phyloP scores from a whole-genome alignment of 2,113 vertebrate species.

The Amazona guildingii region DNA sequence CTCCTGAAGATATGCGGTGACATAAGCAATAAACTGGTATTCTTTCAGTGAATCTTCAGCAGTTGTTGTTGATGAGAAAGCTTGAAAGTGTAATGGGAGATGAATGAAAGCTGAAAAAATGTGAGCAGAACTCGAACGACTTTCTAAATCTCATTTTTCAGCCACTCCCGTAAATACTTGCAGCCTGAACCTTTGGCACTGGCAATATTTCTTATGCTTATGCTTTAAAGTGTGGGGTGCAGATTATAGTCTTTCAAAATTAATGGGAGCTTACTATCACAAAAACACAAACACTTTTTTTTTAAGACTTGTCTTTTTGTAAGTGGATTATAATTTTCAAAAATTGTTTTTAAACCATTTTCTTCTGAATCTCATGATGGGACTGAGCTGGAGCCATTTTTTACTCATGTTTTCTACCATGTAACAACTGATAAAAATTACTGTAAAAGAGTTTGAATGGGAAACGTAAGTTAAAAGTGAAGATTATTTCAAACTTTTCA shows the following conservation, averaged over 20 bases:
- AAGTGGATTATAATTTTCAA: not conserved
- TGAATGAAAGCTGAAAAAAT: slow-evolving; percentile 67
- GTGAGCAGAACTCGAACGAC: not conserved
- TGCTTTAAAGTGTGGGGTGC: not conserved
- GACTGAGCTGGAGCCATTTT: not conserved
- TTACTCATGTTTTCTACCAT: not conserved
- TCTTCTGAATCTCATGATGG: not conserved
- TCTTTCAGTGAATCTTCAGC: not conserved
- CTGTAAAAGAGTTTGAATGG: not conserved
- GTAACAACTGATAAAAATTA: not conserved
- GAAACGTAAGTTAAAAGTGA: not conserved
- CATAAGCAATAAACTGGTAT: not conserved
- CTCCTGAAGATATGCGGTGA: not conserved
- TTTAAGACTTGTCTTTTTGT: not conserved
- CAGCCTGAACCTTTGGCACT: slow-evolving; percentile 32
- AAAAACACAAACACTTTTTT: not conserved
- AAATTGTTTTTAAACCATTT: not conserved
- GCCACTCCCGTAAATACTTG: slow-evolving; percentile 26
- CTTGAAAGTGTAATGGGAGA: slow-evolving; percentile 10
- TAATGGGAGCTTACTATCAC: not conserved
- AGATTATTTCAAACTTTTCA: not conserved
- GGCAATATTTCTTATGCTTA: not conserved
- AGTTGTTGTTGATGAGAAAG: not conserved
- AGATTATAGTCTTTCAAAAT: not conserved
- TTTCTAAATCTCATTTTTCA: slow-evolving; percentile 53